Base-by-base conservation (phyloP, 1,140 invertebrate species). In the Rhynchophorus ferrugineus region DNA sequence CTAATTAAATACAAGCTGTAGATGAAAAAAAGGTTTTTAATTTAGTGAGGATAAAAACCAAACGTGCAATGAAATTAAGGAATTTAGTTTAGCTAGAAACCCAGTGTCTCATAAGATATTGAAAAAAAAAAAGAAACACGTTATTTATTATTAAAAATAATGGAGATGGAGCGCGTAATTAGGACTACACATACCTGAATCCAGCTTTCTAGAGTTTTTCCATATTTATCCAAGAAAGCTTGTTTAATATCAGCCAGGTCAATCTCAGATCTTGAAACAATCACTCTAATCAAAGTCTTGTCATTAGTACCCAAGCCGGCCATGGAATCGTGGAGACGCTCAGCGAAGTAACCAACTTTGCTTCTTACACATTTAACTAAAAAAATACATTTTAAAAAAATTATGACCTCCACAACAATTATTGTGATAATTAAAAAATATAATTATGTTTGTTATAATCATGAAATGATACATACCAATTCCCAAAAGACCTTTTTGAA, bases 311-410 rank as follows among this genome's bases (percentile, higher is more conserved):
- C 91, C 60, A 89, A 58, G 36, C 89, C 89, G 58, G 87, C 85
- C 90, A 98, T 94, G 37, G 87, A 83, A 36, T 90, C 82, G 64
- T 95, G 82, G 7, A 97, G 74, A 59, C 87, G 81, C 66, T 95
- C 87, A 44, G 94, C 93, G 75, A 96, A 96, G 73, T 91, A 97
- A 34, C 85, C 85, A 42, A 93, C 87, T 70, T 91, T 87, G 66
- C 90, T 94, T 68, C 88, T 88, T 5, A 89, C 87, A 66, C 87
- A 89, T 73, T 90, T 90, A 0, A 90, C 88, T 91, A 62, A 43
- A 65, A 64, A 19, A 38, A 18, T 22, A 5, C 24, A n/a, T 19
- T n/a, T 16, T 17, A 45, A 38, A 34, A 19, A 7, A 42, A 34
- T 1, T 35, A 11, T 42, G 6, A 18, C 14, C 5, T 35, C 13